Conservation (phyloP, 1,140 invertebrate genomes). For the Magallana ariakensis region DNA sequence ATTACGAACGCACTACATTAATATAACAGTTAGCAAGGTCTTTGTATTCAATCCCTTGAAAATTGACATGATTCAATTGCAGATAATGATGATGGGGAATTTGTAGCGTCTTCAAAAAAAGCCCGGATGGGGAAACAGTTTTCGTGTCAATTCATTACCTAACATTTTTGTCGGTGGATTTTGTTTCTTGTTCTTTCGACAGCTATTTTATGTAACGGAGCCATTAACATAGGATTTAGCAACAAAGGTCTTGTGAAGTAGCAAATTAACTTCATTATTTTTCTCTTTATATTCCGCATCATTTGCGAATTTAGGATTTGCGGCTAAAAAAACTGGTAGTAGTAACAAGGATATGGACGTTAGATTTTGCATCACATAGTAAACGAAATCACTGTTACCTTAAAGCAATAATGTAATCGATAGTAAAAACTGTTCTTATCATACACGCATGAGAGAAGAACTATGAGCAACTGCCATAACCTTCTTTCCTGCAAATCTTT, state of each 20-base stretch:
- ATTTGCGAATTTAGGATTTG: too few species aligned
- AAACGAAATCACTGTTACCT: too few species aligned
- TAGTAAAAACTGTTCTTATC: too few species aligned
- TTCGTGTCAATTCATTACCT: background rate
- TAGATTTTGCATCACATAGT: too few species aligned
- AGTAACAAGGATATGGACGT: too few species aligned
- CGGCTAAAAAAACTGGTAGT: too few species aligned
- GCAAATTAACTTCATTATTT: conserved; percentile 26
- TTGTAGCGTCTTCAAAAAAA: background rate
- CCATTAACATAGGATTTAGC: background rate
- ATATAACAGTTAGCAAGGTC: background rate
- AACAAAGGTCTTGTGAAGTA: background rate
- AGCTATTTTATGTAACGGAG: background rate
- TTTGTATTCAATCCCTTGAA: background rate
- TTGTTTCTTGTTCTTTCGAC: background rate
- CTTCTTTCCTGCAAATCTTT: too few species aligned
- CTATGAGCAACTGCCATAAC: too few species aligned
- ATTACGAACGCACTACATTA: background rate
- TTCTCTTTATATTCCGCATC: background rate
- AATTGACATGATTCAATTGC: background rate
- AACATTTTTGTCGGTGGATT: background rate
- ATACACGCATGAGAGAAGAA: too few species aligned
- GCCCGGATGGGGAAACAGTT: too few species aligned
- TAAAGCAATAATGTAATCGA: too few species aligned
- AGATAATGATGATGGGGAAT: background rate